Evolutionary conservation across 2,797 vertebrate genomes (phyloP), one percentile per base, ranked within the genome.

Genomic region (Pagetopsis macropterus): DNA sequence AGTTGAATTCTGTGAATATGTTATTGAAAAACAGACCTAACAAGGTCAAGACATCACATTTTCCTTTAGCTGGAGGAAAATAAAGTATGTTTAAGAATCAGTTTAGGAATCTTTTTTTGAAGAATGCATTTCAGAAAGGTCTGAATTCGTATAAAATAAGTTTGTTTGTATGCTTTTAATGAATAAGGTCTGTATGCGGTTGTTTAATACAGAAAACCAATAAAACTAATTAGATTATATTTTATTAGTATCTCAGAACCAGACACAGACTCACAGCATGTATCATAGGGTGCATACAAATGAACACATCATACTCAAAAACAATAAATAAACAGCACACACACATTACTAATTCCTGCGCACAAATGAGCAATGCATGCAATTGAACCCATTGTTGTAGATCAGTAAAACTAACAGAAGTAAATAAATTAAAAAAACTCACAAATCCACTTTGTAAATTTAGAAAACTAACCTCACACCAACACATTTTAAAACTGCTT

Each of bases 11-110:
- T 60, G 45, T 50, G 50, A 75, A 61, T 80, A 72, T 69, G 69
- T 68, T 60, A 65, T 4, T 7, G 44, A 50, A 33, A 69, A 74
- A 82, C 59, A 43, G 15, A 44, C 23, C 23, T 59, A 58, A 72
- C 70, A 73, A 73, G 79, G 65, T 69, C 54, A 72, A 68, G 54
- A 11, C 56, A 44, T 52, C 40, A 31, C 46, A 55, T 15, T 55
- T 60, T 17, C 56, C 50, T 55, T 15, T 21, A 23, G 45, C 45
- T 45, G 15, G 3, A 40, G 46, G 65, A 48, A 60, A 65, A 48
- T 60, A 54, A 54, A 65, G 27, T 11, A 41, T 33, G 37, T 44
- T 41, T 27, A 15, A 17, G 51, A 48, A 70, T 59, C 48, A 59
- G 31, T 41, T 54, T 21, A 33, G 23, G 8, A 62, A 50, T 21